phyloP scores from a whole-genome alignment of 2,797 vertebrate species.

The Labroides dimidiatus region DNA sequence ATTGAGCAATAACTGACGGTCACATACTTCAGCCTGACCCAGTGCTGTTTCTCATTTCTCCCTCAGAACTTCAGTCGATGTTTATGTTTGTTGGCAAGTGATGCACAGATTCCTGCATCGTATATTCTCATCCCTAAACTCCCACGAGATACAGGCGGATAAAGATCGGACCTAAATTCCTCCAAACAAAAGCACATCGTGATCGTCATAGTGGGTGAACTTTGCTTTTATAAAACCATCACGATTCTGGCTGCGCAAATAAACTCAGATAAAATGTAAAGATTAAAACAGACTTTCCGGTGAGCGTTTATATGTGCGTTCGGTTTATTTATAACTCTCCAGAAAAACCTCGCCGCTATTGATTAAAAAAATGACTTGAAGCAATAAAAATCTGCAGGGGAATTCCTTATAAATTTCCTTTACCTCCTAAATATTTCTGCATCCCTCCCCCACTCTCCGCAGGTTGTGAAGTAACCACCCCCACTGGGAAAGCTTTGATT shows the following conservation, averaged over 20 bases:
- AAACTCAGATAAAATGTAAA: slow-evolving; percentile 17
- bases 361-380: neutral
- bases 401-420: neutral
- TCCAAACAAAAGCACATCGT: slow-evolving; percentile 18
- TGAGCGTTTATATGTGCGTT: no score
- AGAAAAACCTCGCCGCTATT: neutral
- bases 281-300: neutral
- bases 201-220: slow-evolving; percentile 6
- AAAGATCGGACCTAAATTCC: slow-evolving; percentile 48
- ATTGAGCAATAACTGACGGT: neutral
- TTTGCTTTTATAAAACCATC: neutral
- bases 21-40: neutral
- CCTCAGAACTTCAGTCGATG: neutral
- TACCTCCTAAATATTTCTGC: neutral
- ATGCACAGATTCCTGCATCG: neutral
- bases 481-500: slow-evolving; percentile 43
- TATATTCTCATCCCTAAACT: slow-evolving; percentile 27
- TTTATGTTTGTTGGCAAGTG: neutral
- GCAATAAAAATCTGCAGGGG: neutral
- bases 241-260: neutral
- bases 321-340: neutral
- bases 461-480: slow-evolving; percentile 14
- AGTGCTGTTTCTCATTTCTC: neutral
- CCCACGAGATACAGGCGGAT: slow-evolving; percentile 33
- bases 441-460: neutral